These are phyloP conservation scores for Aphidoletes aphidimyza DNA, from an alignment of 2,888 invertebrate genomes.

Conservation along the genomic window DNA sequence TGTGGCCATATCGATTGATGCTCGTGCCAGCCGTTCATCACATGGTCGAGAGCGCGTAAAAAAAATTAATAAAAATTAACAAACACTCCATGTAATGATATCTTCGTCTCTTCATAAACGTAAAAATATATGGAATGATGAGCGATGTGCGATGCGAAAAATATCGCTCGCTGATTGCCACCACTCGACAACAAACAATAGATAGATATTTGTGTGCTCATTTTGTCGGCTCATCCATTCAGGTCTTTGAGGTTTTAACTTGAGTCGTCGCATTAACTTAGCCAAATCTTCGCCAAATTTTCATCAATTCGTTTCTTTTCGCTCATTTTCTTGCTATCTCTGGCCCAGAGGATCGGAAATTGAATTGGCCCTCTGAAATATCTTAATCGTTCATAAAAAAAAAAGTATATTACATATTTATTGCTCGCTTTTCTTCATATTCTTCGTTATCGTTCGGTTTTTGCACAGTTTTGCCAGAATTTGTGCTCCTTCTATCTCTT, in stretches of 20 bases:
- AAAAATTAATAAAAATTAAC: constrained; percentile 51
- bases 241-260: background rate
- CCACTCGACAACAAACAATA: constrained; percentile 24
- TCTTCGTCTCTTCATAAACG: constrained; percentile 22
- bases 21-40: background rate
- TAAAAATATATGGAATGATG: background rate
- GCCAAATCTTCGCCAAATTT: background rate
- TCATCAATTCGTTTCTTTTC: no score
- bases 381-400: constrained; percentile 51
- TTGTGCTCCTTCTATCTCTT: no score
- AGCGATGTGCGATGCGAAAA: background rate
- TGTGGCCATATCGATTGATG: background rate
- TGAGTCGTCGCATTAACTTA: background rate
- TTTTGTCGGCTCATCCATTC: background rate
- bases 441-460: background rate
- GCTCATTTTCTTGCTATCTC: background rate
- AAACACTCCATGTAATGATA: constrained; percentile 10
- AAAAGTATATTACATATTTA: constrained; percentile 49
- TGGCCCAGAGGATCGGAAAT: constrained; percentile 34
- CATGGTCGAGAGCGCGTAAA: background rate
- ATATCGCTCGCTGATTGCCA: background rate
- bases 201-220: background rate
- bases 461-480: no score
- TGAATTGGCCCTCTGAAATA: constrained; percentile 49
- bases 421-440: background rate